Base-by-base conservation (phyloP, 2,888 invertebrate genomes). In the Lithophane socia region DNA sequence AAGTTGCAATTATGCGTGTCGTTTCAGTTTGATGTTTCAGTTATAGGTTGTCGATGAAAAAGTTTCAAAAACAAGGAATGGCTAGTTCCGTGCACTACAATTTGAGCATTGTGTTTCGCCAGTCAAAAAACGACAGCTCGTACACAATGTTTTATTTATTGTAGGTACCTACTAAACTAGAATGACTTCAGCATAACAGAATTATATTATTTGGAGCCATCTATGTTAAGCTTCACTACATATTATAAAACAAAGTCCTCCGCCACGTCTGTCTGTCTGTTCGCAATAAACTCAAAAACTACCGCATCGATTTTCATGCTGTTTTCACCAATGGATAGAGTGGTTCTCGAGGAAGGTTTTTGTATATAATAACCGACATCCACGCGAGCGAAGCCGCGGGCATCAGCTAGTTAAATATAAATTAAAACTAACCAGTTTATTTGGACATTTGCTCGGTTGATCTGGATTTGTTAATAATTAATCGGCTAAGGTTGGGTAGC, bases 1-100 rank as follows among this genome's bases (percentile, higher is more conserved):
- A 87, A 87, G 76, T 79, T 76, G 66, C 61, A 84, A 84, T 84
- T 80, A 87, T 68, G 87, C 76, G 74, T 86, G 75, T 61, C 58
- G 60, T 58, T 61, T 73, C 13, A 66, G n/a, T 61, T 24, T 64
- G 64, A 71, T 64, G 65, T 49, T 75, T 77, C 63, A 54, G 24
- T 56, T 66, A 47, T 65, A n/a, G 65, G 10, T 64, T 68, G 54
- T 49, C 3, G 18, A 47, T 82, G 61, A 12, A 60, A 73, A 63
- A 56, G 29, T 42, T 58, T 56, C 0, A 18, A 68, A 68, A 56
- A 56, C 37, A 42, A 49, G 66, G 13, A 67, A 52, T 29, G 9
- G 49, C 0, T 13, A 56, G 37, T 37, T 7, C 37, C 8, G 37
- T 68, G 37, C 3, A 3, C 10, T 66, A 18, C 2, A 37, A 37